phyloP scores from a whole-genome alignment of 2,888 invertebrate species.

The Augiades crinisus region DNA sequence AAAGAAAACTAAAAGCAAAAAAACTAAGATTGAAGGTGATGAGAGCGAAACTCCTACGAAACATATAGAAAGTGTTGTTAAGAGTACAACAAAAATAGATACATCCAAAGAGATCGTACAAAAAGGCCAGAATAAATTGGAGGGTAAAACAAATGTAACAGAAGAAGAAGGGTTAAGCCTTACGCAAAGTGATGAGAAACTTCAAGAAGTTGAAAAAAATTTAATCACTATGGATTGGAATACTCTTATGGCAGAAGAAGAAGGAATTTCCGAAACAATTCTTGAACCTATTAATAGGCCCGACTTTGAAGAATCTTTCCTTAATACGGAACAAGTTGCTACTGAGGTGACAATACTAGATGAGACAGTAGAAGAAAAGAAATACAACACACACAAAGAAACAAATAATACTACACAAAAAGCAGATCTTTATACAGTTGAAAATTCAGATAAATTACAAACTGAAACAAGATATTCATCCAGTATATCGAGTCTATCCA shows the following conservation, averaged over 20 bases:
- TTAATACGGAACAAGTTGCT: slow-evolving; percentile 46
- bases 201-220: slow-evolving; percentile 25
- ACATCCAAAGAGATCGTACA: neutral
- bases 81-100: neutral
- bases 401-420: slow-evolving; percentile 26
- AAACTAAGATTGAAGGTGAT: slow-evolving; percentile 47
- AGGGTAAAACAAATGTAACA: neutral
- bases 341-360: slow-evolving; percentile 68
- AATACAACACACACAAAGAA: slow-evolving; percentile 3
- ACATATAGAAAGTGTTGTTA: slow-evolving; percentile 34
- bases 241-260: slow-evolving; percentile 65
- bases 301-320: slow-evolving; percentile 32
- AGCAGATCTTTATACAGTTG: slow-evolving; percentile 22
- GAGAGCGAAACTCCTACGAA: slow-evolving; percentile 54
- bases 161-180: neutral
- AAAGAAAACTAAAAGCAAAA: slow-evolving; percentile 57
- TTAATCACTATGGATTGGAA: slow-evolving; percentile 66
- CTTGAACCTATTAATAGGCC: slow-evolving; percentile 45
- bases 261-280: slow-evolving; percentile 45
- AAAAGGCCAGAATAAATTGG: neutral
- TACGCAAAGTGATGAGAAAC: neutral
- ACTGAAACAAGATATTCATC: neutral
- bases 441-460: slow-evolving; percentile 9
- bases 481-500: slow-evolving; percentile 36
- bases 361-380: slow-evolving; percentile 40